phyloP scores from a whole-genome alignment of 1,140 invertebrate genomes.

The Metopolophium dirhodum region DNA sequence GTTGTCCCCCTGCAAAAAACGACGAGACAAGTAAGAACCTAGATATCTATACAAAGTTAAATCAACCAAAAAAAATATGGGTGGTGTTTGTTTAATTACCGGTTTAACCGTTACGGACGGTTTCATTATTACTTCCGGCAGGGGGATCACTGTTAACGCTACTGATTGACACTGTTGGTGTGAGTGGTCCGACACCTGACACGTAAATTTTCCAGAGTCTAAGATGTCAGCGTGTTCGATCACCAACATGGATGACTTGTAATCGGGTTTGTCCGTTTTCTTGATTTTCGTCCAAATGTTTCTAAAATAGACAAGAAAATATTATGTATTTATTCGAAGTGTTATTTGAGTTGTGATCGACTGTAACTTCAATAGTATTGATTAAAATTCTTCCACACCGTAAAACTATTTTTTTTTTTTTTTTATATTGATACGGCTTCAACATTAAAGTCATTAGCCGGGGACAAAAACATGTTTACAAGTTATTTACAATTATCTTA shows the following conservation, averaged over 20 bases:
- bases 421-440: too few species aligned
- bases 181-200: constrained; percentile 75
- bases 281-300: constrained; percentile 64
- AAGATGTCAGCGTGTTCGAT: constrained; percentile 70
- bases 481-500: too few species aligned
- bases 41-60: not conserved
- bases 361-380: not conserved
- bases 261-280: constrained; percentile 71
- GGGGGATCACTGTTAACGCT: constrained; percentile 70
- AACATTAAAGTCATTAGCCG: too few species aligned
- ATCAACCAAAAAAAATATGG: not conserved
- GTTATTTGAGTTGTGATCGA: not conserved
- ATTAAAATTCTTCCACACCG: not conserved
- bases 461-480: too few species aligned
- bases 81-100: constrained; percentile 63
- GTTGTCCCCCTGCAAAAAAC: constrained; percentile 67
- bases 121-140: constrained; percentile 73
- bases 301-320: constrained; percentile 60
- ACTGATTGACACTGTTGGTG: constrained; percentile 76
- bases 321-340: not conserved
- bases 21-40: not conserved
- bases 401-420: too few species aligned
- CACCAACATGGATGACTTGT: constrained; percentile 73
- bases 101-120: constrained; percentile 77
- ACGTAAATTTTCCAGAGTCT: constrained; percentile 77